phyloP scores from a whole-genome alignment of 53 echinoderm and acorn worm species.

The Holothuria scabra region DNA sequence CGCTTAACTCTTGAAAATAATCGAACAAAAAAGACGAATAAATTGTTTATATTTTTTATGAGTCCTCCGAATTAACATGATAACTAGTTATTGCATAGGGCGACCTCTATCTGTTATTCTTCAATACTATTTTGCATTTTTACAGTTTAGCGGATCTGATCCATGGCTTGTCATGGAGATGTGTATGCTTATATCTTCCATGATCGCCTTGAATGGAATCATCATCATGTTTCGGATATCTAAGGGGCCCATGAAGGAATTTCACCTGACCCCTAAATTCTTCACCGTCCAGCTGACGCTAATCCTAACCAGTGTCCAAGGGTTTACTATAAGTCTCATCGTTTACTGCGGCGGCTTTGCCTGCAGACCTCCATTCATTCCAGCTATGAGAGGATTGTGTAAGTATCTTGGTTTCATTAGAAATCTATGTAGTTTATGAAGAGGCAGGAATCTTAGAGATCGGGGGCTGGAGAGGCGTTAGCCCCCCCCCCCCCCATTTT shows the following conservation, averaged over 20 bases:
- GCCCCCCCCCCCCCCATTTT: too few species aligned
- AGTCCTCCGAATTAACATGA: not conserved
- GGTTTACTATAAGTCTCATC: conserved; percentile 67
- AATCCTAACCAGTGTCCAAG: conserved; percentile 82
- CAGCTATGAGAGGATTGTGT: conserved; percentile 75
- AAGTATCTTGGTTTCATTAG: conserved; percentile 34
- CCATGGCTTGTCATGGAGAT: conserved; percentile 79
- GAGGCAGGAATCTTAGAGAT: too few species aligned
- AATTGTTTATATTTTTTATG: too few species aligned
- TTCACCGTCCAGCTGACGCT: conserved; percentile 88
- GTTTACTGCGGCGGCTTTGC: conserved; percentile 65
- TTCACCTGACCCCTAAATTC: conserved; percentile 86
- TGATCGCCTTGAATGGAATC: conserved; percentile 84
- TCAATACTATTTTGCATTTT: not conserved
- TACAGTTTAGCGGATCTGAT: conserved; percentile 67
- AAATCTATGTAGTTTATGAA: too few species aligned
- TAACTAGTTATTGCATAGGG: not conserved
- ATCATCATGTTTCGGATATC: conserved; percentile 85
- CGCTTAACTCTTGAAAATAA: too few species aligned
- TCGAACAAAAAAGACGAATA: too few species aligned
- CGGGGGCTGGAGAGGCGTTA: too few species aligned
- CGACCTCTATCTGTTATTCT: too few species aligned
- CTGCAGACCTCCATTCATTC: conserved; percentile 78
- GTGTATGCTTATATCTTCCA: conserved; percentile 73
- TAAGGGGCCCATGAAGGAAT: conserved; percentile 77